Conservation (phyloP, 2,797 vertebrate species). For the Lepus townsendii region DNA sequence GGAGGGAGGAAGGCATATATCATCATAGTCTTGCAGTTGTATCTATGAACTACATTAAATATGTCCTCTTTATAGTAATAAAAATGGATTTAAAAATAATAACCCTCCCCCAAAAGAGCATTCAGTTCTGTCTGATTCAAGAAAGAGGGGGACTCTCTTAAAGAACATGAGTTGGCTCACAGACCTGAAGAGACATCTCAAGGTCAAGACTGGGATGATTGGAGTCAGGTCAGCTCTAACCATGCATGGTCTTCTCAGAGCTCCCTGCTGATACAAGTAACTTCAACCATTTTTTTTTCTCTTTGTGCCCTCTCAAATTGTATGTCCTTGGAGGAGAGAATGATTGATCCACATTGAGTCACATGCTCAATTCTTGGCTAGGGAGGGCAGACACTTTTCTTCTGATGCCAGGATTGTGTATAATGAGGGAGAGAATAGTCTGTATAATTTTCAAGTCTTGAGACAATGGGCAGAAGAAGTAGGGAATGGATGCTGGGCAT, state of each 20-base stretch:
- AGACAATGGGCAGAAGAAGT: background rate
- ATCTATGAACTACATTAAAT: too few species aligned
- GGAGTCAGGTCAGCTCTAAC: background rate
- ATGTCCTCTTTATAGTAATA: too few species aligned
- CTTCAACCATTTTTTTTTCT: background rate
- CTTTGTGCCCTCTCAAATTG: background rate
- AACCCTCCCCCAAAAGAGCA: background rate
- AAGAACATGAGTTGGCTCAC: background rate
- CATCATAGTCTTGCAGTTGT: too few species aligned
- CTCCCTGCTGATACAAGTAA: background rate
- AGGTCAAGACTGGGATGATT: background rate
- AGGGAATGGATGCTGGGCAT: background rate
- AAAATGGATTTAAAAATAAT: too few species aligned
- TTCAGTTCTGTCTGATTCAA: background rate
- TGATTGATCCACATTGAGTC: background rate
- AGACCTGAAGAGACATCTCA: background rate
- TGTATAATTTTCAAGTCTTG: background rate
- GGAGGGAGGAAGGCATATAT: too few species aligned
- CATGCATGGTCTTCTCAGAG: background rate
- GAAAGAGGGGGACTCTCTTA: background rate
- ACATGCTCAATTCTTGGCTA: background rate
- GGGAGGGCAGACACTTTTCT: background rate
- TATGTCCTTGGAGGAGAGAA: background rate
- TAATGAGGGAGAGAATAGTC: background rate
- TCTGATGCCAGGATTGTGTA: background rate